These are phyloP conservation scores for Pantelozetes paolii DNA, from an alignment of 2,888 invertebrate species.

Conservation along the genomic window DNA sequence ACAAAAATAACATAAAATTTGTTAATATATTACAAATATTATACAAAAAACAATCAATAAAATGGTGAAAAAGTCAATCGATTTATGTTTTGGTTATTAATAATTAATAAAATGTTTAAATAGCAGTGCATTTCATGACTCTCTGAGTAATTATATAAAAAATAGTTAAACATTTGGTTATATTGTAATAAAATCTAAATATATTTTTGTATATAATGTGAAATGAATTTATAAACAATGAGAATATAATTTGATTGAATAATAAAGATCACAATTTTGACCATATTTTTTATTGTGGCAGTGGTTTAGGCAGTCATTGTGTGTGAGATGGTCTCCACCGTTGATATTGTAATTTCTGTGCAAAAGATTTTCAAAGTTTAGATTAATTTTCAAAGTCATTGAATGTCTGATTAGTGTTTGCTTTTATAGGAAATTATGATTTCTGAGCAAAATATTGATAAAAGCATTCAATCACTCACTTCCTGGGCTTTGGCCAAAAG, in stretches of 20 bases:
- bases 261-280: background rate
- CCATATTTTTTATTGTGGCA: background rate
- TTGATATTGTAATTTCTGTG: background rate
- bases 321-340: constrained; percentile 11
- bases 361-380: background rate
- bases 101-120: constrained; percentile 2
- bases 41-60: too few species aligned
- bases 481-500: constrained; percentile 17
- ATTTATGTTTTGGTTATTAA: too few species aligned
- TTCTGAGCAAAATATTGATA: background rate
- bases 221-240: background rate
- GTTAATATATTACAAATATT: too few species aligned
- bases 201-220: background rate
- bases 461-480: background rate
- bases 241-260: background rate
- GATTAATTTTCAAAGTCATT: background rate
- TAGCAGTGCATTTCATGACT: background rate
- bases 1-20: too few species aligned
- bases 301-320: background rate
- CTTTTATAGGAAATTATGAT: background rate
- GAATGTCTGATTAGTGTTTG: background rate
- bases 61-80: too few species aligned
- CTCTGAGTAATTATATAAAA: background rate
- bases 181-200: too few species aligned
- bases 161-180: background rate